Evolutionary conservation across 2,113 vertebrate species (phyloP), one percentile per base, ranked within the genome.

Genomic region (Tupaia tana): DNA sequence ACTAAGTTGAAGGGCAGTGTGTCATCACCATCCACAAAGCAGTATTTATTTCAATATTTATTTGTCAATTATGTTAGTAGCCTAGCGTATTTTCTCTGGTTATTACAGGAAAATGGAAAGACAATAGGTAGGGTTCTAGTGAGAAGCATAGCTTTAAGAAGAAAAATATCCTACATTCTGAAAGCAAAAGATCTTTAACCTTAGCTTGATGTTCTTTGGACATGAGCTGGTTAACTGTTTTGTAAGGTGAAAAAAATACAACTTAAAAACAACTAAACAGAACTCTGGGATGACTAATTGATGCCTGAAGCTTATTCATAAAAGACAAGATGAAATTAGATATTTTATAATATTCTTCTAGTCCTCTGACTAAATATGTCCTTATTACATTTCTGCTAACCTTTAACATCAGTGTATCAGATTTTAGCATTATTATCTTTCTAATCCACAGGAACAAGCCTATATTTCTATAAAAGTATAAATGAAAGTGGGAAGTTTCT

Each of bases 381-480:
- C 13, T 34, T 58, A 31, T 27, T 63, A 84, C 31, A 34, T n/a
- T 25, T 20, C 43, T 31, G 66, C 20, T 70, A 61, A 10, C 13
- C 11, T 82, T 91, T 61, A 86, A 91, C 31, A 54, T 43, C 80
- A 5, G 14, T 29, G 6, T 29, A 81, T 34, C 91, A 64, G 11
- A 24, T 11, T 79, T 77, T n/a, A 63, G 64, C 56, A 56, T 92
- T 25, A 89, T 74, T n/a, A 15, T 91, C 43, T 43, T 43, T 43
- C 43, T 43, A 43, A 43, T 43, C 43, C 89, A 78, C 63, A 71
- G n/a, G 84, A 91, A 94, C 24, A 3, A 10, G 22, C 20, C 27
- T 73, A n/a, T 18, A 43, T 83, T 96, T 97, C 96, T 31, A 73
- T 10, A 80, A 80, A 92, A 86, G 67, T 66, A 12, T 69, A 73